Conservation (phyloP, 2,797 vertebrate genomes). For the Hippoglossus hippoglossus region DNA sequence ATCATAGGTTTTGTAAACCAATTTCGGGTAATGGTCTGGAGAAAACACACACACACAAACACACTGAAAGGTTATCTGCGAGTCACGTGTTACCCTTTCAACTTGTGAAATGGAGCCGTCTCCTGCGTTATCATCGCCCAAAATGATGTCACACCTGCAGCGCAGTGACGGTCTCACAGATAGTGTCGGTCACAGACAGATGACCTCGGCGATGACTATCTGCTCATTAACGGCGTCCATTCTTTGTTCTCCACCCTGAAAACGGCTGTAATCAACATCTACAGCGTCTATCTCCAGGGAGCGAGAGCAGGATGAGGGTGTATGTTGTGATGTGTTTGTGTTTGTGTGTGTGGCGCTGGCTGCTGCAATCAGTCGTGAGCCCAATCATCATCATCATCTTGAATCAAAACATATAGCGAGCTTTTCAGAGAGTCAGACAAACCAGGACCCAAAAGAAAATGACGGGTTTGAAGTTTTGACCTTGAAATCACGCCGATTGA, state of each 20-base stretch:
- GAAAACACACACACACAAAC: conserved; percentile 1
- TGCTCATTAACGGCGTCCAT: conserved; percentile 36
- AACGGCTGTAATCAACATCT: conserved; percentile 44
- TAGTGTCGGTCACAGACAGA: conserved; percentile 50
- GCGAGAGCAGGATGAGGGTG: conserved; percentile 13
- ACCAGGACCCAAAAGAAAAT: neutral
- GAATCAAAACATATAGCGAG: conserved; percentile 32
- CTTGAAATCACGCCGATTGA: conserved; percentile 55
- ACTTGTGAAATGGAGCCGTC: conserved; percentile 46
- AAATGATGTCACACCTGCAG: conserved; percentile 67
- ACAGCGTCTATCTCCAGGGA: neutral
- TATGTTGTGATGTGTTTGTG: conserved; percentile 18
- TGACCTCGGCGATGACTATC: conserved; percentile 68
- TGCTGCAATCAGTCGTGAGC: conserved; percentile 49
- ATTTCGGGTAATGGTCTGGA: conserved; percentile 67
- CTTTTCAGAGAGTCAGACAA: conserved; percentile 16
- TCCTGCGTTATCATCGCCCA: conserved; percentile 40
- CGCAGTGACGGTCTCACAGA: conserved; percentile 53
- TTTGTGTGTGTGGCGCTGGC: conserved; percentile 12
- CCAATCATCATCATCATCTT: conserved; percentile 59
- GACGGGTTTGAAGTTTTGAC: conserved; percentile 46
- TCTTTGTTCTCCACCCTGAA: conserved; percentile 31
- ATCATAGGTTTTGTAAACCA: conserved; percentile 68
- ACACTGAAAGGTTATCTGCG: conserved; percentile 70
- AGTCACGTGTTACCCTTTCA: conserved; percentile 65